Percentiles rank a stretch among this genome's conserved stretches.
Conservation (phyloP, 2,888 invertebrate species). For the Phyllotreta cruciferae region DNA sequence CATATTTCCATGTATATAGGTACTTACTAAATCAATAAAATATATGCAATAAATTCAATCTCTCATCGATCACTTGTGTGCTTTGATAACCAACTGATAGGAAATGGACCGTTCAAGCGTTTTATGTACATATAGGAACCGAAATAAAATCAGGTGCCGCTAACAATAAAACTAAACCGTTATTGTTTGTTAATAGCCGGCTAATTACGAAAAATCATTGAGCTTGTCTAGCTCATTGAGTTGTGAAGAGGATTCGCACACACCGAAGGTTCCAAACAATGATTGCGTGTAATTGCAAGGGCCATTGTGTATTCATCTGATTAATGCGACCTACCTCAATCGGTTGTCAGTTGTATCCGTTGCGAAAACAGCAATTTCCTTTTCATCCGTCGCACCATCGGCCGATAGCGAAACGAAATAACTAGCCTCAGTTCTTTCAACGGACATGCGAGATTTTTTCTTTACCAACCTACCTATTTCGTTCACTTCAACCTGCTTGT, state of each 20-base stretch:
- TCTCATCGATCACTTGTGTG: background rate
- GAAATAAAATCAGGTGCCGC: slow-evolving; percentile 18
- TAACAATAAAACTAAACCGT: slow-evolving; percentile 25
- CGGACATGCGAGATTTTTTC: slow-evolving; percentile 19
- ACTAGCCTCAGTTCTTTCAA: slow-evolving; percentile 22
- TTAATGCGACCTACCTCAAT: slow-evolving; percentile 52
- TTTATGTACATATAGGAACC: slow-evolving; percentile 5
- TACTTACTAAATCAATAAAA: slow-evolving; percentile 1
- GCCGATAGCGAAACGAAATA: slow-evolving; percentile 36
- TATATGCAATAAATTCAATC: slow-evolving; percentile 2
- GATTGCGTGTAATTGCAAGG: slow-evolving; percentile 38
- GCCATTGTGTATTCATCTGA: slow-evolving; percentile 47
- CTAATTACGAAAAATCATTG: slow-evolving; percentile 32
- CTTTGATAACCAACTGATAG: background rate
- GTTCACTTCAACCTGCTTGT: no score
- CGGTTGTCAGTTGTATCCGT: slow-evolving; percentile 50
- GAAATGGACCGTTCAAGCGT: slow-evolving; percentile 5
- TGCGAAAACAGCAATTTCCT: slow-evolving; percentile 44
- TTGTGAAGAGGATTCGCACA: slow-evolving; percentile 38
- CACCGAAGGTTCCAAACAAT: slow-evolving; percentile 38
- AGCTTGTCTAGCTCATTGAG: slow-evolving; percentile 33
- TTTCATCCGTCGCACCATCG: slow-evolving; percentile 43
- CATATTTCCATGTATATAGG: no score
- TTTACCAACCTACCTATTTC: no score
- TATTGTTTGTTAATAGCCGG: slow-evolving; percentile 30